Evolutionary conservation across 2,113 vertebrate genomes (phyloP).

Genomic region (Desmodus rotundus): DNA sequence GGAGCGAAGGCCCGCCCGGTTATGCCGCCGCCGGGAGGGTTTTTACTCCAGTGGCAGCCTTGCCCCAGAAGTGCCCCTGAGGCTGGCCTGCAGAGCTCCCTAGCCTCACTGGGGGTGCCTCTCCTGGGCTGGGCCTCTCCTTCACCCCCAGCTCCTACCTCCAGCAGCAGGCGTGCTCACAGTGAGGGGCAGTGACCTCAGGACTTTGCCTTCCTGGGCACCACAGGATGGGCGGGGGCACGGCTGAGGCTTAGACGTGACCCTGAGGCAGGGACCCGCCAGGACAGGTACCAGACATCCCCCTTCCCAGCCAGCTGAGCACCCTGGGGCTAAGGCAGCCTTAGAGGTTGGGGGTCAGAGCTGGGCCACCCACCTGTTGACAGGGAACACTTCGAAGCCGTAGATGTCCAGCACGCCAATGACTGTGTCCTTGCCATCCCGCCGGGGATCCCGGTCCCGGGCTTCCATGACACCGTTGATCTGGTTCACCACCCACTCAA

Average conservation of each 20-base stretch:
- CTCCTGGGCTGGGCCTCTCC: fast-evolving
- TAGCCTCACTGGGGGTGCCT: fast-evolving
- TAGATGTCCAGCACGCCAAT: conserved; percentile 96
- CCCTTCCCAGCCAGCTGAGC: not conserved
- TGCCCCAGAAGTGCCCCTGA: not conserved
- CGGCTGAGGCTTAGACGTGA: not conserved
- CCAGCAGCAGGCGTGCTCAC: fast-evolving
- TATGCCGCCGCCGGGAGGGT: fast-evolving
- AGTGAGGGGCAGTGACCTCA: too few species aligned
- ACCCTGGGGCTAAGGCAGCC: not conserved
- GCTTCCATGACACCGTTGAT: conserved; percentile 91
- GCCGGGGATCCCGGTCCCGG: conserved; percentile 85
- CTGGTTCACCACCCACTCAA: conserved; percentile 91
- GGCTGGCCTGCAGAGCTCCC: fast-evolving
- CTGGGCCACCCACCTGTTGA: conserved; percentile 89
- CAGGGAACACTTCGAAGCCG: conserved; percentile 95
- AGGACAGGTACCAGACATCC: not conserved
- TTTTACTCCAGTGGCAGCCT: fast-evolving
- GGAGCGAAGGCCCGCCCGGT: not conserved
- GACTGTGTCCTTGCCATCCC: conserved; percentile 93
- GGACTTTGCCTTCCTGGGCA: not conserved
- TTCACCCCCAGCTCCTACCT: not conserved
- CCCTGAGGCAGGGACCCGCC: not conserved
- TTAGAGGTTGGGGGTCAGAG: not conserved
- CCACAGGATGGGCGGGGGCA: fast-evolving